Base-by-base conservation (phyloP, 2,797 vertebrate species). In the Gallinago nigripennis region DNA sequence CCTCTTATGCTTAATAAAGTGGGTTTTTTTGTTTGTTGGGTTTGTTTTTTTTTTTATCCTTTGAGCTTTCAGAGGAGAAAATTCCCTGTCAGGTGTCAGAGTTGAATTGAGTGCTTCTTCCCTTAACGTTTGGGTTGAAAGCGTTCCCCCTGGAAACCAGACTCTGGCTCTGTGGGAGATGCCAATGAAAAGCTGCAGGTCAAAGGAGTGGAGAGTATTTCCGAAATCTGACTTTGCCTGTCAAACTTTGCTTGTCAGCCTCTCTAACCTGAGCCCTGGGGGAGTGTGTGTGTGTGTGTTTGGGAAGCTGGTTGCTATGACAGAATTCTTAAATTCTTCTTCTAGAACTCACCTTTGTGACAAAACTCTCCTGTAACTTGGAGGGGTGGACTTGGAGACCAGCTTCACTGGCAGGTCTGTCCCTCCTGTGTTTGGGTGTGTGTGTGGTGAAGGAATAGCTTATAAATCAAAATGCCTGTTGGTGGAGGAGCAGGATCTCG, bases 341-440 rank as follows among this genome's bases (percentile, higher is more conserved):
- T 23, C 30, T 37, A 31, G 76, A 57, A 78, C 39, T 30, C 18
- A 19, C 27, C 33, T 4, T 8, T 60, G 35, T 60, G 30, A 43
- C 33, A 82, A 18, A 61, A 18, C 10, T 53, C 50, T 68, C 8
- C 8, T 31, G 19, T 28, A 23, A 9, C 24, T 43, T 15, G 33
- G 63, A 54, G 39, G 0, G 0, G 12, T 54, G 57, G 27, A 16
- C 33, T 65, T 8, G 21, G 51, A 43, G 51, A 65, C 27, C 16
- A 54, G 5, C 28, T 19, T 61, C n/a, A 27, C 19, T 30, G 45
- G 37, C n/a, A 57, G 73, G 37, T 46, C n/a, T 75, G 19, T 53
- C 0, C 3, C 21, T 45, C n/a, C 16, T 0, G 1, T 28, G 43
- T 35, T 79, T 82, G 50, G 46, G 31, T 4, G 18, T 6, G 30